Base-by-base conservation (phyloP, 2,113 vertebrate genomes). In the Malurus cyaneus region DNA sequence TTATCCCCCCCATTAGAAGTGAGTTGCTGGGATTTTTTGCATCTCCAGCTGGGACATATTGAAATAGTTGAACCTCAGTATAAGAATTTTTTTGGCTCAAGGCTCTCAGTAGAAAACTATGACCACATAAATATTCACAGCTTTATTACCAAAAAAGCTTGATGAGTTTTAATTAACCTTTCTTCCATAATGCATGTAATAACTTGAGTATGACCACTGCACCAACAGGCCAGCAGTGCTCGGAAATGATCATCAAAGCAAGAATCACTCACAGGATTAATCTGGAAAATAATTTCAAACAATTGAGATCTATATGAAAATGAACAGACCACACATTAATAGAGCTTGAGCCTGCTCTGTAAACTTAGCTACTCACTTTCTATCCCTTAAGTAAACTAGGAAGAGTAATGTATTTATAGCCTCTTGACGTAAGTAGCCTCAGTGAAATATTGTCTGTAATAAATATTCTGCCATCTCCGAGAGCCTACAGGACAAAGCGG, bases 341-440 rank as follows among this genome's bases (percentile, higher is more conserved):
- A 71, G 95, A 78, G 67, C 82, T 61, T 34, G 70, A 89, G 85
- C 86, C 86, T 78, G 46, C 60, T 94, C 85, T 94, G 95, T 92
- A 95, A 94, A 95, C 82, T 78, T 62, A 90, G 94, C 90, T 93
- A 92, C 86, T 95, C 88, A 71, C 90, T 90, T 96, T 86, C 88
- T 90, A 96, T 94, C 93, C 95, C 90, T 90, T 93, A 95, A 94
- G 90, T 92, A 96, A 93, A 90, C 96, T 21, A 34, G 50, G 62
- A 79, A 85, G 84, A 74, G 66, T 41, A 73, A 89, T 44, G 53
- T 79, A 86, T 85, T 95, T 93, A 92, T 79, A 92, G 82, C 52
- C 88, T 92, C 92, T 94, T 66, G 85, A 82, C 82, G 42, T 93
- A 90, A 96, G 93, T 76, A 84, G 93, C 56, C 82, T 70, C 77